Conservation (phyloP, 2,888 invertebrate species). For the Sphaeridia pumilis region DNA sequence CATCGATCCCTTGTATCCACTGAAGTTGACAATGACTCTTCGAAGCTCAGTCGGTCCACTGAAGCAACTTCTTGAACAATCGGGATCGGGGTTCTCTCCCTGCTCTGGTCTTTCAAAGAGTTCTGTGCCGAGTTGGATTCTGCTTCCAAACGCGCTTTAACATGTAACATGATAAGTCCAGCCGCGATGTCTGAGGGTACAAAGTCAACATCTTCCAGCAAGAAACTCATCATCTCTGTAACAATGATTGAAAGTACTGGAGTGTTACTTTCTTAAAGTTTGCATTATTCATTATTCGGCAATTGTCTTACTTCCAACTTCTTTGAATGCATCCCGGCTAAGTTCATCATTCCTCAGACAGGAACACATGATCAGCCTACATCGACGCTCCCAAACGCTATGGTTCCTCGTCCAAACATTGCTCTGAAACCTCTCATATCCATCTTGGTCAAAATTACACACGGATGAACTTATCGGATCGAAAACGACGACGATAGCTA, state of each 20-base stretch:
- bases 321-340: conserved; percentile 65
- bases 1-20: conserved; percentile 19
- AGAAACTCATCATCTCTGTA: conserved; percentile 57
- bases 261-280: neutral
- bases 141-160: conserved; percentile 50
- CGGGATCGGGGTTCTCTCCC: no score
- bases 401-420: conserved; percentile 50
- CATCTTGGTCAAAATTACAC: conserved; percentile 32
- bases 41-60: conserved; percentile 8
- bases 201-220: conserved; percentile 72
- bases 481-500: conserved; percentile 66
- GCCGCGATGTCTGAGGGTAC: conserved; percentile 82
- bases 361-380: conserved; percentile 38
- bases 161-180: conserved; percentile 67
- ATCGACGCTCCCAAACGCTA: conserved; percentile 60
- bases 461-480: conserved; percentile 57
- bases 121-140: conserved; percentile 9
- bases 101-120: neutral
- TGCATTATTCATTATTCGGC: neutral
- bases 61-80: neutral
- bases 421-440: conserved; percentile 43
- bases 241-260: no score
- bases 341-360: conserved; percentile 49
- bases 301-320: conserved; percentile 54
- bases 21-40: conserved; percentile 7